Percentiles rank a stretch among this genome's conserved stretches.
Evolutionary conservation across 2,797 vertebrate species (phyloP).

Genomic region (Ambastaia sidthimunki): DNA sequence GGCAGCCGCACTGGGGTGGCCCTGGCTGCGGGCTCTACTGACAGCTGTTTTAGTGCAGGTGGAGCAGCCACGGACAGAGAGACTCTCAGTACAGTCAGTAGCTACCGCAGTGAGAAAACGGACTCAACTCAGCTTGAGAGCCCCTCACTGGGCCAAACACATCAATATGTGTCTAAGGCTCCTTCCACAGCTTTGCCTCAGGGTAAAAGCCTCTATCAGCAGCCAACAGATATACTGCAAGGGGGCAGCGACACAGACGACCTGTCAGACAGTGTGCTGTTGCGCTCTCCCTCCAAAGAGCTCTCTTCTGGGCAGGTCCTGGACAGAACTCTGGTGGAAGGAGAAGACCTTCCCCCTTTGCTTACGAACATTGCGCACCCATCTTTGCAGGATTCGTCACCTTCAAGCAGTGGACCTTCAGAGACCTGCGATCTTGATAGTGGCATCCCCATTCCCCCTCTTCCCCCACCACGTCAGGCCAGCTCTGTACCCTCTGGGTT

Average conservation of each 20-base stretch:
- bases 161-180: slow-evolving; percentile 61
- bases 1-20: slow-evolving; percentile 77
- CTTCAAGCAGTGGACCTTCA: slow-evolving; percentile 80
- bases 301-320: slow-evolving; percentile 77
- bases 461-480: slow-evolving; percentile 79
- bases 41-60: slow-evolving; percentile 88
- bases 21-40: slow-evolving; percentile 84
- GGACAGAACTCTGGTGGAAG: slow-evolving; percentile 82
- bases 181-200: slow-evolving; percentile 64
- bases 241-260: slow-evolving; percentile 84
- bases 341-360: slow-evolving; percentile 72
- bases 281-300: slow-evolving; percentile 83
- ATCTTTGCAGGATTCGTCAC: slow-evolving; percentile 77
- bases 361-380: slow-evolving; percentile 68
- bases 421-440: slow-evolving; percentile 76
- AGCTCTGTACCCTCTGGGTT: slow-evolving; percentile 79
- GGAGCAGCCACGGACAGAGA: slow-evolving; percentile 84
- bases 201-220: slow-evolving; percentile 52
- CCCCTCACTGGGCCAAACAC: slow-evolving; percentile 77
- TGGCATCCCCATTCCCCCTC: slow-evolving; percentile 72
- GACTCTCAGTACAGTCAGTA: slow-evolving; percentile 87
- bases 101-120: slow-evolving; percentile 91
- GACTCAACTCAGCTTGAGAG: slow-evolving; percentile 91
- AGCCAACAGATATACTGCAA: slow-evolving; percentile 64
- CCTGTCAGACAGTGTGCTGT: slow-evolving; percentile 83